Conservation (phyloP, 2,888 invertebrate species). For the Sminthurinus aureus region DNA sequence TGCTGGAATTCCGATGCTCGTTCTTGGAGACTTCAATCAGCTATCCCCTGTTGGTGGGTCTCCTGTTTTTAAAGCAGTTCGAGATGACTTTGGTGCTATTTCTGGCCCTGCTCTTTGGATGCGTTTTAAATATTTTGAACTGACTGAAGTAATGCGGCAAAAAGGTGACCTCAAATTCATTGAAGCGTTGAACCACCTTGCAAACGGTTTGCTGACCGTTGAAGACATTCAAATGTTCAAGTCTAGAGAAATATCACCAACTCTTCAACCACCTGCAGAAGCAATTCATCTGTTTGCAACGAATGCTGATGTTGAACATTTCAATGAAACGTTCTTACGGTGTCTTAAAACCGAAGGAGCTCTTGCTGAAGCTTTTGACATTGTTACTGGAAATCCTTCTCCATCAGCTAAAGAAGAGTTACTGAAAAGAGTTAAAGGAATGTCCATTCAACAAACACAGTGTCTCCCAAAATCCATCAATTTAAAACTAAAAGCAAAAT, state of each 20-base stretch:
- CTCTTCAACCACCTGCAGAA: conserved; percentile 13
- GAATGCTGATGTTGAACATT: conserved; percentile 33
- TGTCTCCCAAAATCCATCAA: conserved; percentile 18
- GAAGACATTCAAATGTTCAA: conserved; percentile 38
- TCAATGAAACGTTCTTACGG: conserved; percentile 21
- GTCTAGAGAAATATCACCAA: conserved; percentile 22
- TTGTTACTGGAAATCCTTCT: neutral
- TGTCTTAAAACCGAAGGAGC: conserved; percentile 14
- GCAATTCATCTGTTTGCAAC: conserved; percentile 35
- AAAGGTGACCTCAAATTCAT: conserved; percentile 46
- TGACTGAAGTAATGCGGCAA: conserved; percentile 52
- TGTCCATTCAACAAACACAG: conserved; percentile 3
- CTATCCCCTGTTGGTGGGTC: conserved; percentile 48
- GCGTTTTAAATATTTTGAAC: conserved; percentile 37
- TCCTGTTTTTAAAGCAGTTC: conserved; percentile 34
- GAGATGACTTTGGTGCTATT: neutral
- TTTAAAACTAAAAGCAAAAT: conserved; percentile 35
- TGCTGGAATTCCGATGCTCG: conserved; percentile 33
- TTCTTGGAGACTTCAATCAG: conserved; percentile 47
- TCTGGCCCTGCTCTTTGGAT: conserved; percentile 38
- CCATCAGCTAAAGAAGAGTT: neutral
- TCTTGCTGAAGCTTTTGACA: conserved; percentile 14
- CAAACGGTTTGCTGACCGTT: conserved; percentile 38
- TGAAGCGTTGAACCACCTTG: conserved; percentile 47
- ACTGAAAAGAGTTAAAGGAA: neutral